These are phyloP conservation scores for Macaria liturata DNA, from an alignment of 2,888 invertebrate species.

Conservation along the genomic window DNA sequence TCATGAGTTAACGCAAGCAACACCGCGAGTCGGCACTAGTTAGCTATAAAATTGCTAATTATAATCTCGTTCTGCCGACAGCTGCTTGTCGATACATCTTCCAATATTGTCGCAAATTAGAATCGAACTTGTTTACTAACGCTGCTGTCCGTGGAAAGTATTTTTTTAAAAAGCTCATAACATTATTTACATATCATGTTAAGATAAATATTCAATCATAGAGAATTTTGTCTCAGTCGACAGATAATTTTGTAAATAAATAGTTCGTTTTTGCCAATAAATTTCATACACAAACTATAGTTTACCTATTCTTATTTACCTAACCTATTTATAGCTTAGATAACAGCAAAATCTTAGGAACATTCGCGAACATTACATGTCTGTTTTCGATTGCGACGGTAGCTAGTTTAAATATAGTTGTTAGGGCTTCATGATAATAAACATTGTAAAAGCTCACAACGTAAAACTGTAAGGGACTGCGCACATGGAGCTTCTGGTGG, in stretches of 20 bases:
- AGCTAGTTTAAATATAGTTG: conserved; percentile 15
- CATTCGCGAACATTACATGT: conserved; percentile 4
- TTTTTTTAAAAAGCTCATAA: no score
- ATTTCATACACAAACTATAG: no score
- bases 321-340: no score
- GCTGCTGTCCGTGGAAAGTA: not conserved
- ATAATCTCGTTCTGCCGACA: conserved; percentile 37
- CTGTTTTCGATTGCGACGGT: conserved; percentile 12
- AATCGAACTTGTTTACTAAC: conserved; percentile 3
- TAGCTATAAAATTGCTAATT: conserved; percentile 49
- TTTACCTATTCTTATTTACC: no score
- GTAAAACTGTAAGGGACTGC: conserved; percentile 5
- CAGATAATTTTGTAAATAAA: no score
- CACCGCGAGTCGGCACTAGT: conserved; percentile 33
- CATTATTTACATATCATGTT: no score
- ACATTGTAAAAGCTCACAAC: conserved; percentile 16
- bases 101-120: conserved; percentile 3
- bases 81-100: conserved; percentile 45
- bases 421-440: conserved; percentile 18
- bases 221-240: no score
- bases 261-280: no score
- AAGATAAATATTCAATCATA: no score
- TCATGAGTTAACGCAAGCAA: no score
- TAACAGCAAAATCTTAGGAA: not conserved
- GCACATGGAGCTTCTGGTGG: no score